Evolutionary conservation across 2,797 vertebrate species (phyloP), one percentile per base, ranked within the genome.

Genomic region (Phylloscopus collybita): DNA sequence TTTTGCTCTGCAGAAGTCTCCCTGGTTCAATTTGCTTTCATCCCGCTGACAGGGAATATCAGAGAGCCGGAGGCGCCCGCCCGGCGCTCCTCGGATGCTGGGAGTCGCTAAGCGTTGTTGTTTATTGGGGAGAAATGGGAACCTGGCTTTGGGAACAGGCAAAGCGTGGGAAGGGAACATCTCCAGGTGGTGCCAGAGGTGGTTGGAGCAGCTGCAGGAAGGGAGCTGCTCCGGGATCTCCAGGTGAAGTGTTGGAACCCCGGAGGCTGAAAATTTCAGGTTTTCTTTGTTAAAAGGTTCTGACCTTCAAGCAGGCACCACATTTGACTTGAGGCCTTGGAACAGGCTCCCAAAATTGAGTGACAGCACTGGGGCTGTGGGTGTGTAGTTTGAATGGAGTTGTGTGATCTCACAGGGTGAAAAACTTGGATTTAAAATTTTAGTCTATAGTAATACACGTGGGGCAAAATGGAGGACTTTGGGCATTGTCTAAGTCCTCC

Each of bases 221-320:
- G 0, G 14, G 47, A 74, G n/a, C 29, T 53, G 51, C 17, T 20
- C n/a, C 0, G 0, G 44, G 11, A 60, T 30, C 13, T 69, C 32
- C 57, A 5, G 40, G 27, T 6, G 23, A 57, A 80, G 65, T 13
- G 23, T 49, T 25, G 47, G 22, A 49, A 14, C 23, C 47, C 47
- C 14, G 23, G 47, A 25, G 47, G 47, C 13, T 49, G 47, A 49
- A 14, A 49, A 25, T 49, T 25, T 8, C 47, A 25, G 47, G 12
- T 2, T 49, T 49, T 25, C 22, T 49, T 7, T 25, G 47, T 14
- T 49, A 25, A 25, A 25, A 25, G 47, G 47, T 8, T 13, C 23
- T 25, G 47, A 23, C 13, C 47, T 23, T 23, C 47, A 25, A 8
- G 47, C 47, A 49, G 11, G 47, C 22, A 14, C 47, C 47, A 14